Percentiles rank a stretch among this genome's conserved stretches.
Conservation (phyloP, 2,797 vertebrate species). For the Peromyscus eremicus region DNA sequence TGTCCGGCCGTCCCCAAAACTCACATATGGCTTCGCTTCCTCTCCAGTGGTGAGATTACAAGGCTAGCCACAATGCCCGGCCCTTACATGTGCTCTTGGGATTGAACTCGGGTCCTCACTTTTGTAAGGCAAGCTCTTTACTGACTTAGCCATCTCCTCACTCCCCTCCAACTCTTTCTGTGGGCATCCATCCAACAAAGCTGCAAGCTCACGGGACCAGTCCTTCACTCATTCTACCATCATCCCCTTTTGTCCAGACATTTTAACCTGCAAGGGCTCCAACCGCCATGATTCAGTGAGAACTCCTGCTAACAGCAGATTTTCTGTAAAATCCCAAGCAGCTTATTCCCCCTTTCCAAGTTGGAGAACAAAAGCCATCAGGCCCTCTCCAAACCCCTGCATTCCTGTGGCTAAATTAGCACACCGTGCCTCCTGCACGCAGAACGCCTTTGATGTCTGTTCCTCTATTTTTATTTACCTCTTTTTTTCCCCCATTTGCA, state of each 20-base stretch:
- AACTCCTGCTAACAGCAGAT: not conserved
- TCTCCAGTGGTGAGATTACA: not conserved
- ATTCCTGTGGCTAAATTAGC: not conserved
- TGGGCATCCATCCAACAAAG: no score
- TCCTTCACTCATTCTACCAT: not conserved
- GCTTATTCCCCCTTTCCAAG: not conserved
- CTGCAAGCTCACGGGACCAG: not conserved
- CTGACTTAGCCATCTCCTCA: no score
- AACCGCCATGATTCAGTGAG: not conserved
- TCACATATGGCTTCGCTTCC: not conserved
- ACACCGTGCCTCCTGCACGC: not conserved
- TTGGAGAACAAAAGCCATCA: not conserved
- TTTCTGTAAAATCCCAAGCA: not conserved
- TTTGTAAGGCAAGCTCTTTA: not conserved
- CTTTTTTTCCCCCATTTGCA: conserved; percentile 36
- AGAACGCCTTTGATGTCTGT: not conserved
- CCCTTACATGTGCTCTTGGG: not conserved
- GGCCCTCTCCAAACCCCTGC: fast-evolving
- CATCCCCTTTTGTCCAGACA: not conserved
- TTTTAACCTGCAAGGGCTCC: not conserved
- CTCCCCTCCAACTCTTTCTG: not conserved
- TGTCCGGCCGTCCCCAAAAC: not conserved
- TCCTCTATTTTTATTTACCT: conserved; percentile 38
- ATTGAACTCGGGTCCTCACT: not conserved
- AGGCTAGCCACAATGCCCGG: not conserved